Conservation (phyloP, 1,140 invertebrate genomes). For the Tetragnatha versicolor region DNA sequence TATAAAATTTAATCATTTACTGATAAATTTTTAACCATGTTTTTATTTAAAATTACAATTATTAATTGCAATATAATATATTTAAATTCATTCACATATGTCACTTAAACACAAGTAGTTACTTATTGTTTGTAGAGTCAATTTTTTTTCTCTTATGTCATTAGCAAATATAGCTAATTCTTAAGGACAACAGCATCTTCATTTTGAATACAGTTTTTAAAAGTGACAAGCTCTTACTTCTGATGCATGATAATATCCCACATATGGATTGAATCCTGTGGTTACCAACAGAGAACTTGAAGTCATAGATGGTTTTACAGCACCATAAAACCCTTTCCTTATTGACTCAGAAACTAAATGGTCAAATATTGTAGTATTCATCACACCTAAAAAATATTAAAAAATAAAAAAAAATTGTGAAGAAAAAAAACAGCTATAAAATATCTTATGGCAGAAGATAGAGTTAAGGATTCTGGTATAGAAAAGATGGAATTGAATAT, state of each 20-base stretch:
- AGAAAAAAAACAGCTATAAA: neutral
- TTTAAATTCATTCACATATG: too few relatives aligned
- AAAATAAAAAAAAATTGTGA: neutral
- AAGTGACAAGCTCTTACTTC: too few relatives aligned
- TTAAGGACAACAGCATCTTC: too few relatives aligned
- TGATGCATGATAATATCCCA: constrained; percentile 87
- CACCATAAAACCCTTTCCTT: constrained; percentile 76
- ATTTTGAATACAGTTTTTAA: too few relatives aligned
- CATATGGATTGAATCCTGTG: constrained; percentile 81
- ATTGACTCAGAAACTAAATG: constrained; percentile 83
- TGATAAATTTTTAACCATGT: too few relatives aligned
- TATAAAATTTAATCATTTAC: too few relatives aligned
- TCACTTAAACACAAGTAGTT: too few relatives aligned
- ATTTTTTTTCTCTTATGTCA: too few relatives aligned
- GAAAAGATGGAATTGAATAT: neutral
- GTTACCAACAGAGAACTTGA: constrained; percentile 79
- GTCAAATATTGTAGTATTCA: constrained; percentile 74
- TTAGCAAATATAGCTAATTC: too few relatives aligned
- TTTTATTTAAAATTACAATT: too few relatives aligned
- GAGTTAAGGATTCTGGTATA: neutral
- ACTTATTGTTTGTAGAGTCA: too few relatives aligned
- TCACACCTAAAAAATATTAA: constrained; percentile 20
- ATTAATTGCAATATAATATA: too few relatives aligned
- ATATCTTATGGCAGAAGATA: neutral
- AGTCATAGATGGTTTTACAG: constrained; percentile 76